phyloP scores from a whole-genome alignment of 2,888 invertebrate genomes.

The Philaethria dido region DNA sequence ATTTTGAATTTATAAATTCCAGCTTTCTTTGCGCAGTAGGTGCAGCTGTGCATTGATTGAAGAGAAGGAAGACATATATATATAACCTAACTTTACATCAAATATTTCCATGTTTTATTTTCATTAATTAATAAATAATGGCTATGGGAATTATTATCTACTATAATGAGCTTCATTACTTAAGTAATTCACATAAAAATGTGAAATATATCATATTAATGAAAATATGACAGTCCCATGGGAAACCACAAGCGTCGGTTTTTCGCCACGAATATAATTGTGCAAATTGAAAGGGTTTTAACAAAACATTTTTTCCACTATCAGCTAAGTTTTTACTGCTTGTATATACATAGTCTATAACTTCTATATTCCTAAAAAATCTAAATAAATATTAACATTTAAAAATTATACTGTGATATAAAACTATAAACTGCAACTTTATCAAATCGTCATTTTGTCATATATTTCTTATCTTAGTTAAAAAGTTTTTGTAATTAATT shows the following conservation, averaged over 20 bases:
- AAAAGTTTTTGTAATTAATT: not conserved
- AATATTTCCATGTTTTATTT: no score
- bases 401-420: not conserved
- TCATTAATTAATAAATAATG: not conserved
- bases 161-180: conserved; percentile 15
- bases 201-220: conserved; percentile 27
- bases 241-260: conserved; percentile 35
- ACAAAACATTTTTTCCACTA: conserved; percentile 19
- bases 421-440: no score
- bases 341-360: not conserved
- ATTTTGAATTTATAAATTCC: no score
- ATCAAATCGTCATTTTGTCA: no score
- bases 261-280: conserved; percentile 28
- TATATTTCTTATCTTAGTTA: no score
- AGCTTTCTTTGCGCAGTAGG: no score
- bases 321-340: not conserved
- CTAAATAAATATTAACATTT: not conserved
- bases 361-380: not conserved
- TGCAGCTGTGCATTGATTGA: no score
- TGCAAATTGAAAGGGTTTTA: conserved; percentile 32
- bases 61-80: no score
- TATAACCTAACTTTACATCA: no score
- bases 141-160: not conserved
- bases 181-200: conserved; percentile 23
- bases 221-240: conserved; percentile 34